phyloP scores from a whole-genome alignment of 1,140 invertebrate species.

The Nasonia longicornis region DNA sequence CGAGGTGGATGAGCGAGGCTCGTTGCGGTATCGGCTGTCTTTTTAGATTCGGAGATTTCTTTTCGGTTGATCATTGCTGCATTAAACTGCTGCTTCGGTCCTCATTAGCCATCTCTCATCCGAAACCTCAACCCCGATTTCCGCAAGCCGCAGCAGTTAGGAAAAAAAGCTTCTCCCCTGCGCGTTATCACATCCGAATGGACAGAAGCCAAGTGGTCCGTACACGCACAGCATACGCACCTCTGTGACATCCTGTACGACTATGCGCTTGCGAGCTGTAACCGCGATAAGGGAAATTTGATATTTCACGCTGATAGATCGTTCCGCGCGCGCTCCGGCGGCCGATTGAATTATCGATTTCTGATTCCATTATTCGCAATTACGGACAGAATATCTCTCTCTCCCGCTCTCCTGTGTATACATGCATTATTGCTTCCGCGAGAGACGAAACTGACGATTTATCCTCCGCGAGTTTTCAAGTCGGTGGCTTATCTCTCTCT shows the following conservation, averaged over 20 bases:
- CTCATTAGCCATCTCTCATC: background rate
- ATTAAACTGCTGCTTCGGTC: background rate
- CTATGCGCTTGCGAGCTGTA: conserved; percentile 14
- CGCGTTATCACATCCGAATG: conserved; percentile 49
- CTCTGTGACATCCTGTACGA: conserved; percentile 41
- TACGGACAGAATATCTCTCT: background rate
- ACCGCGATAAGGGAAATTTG: conserved; percentile 43
- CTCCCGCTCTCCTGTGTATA: no score
- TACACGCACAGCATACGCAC: conserved; percentile 24
- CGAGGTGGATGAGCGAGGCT: no score
- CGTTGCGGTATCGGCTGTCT: background rate
- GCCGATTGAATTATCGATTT: conserved; percentile 44
- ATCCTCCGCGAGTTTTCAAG: background rate
- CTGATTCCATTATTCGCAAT: conserved; percentile 42
- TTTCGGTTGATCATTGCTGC: no score
- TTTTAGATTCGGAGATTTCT: background rate
- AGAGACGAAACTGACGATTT: background rate
- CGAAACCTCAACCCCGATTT: background rate
- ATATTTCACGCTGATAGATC: conserved; percentile 47
- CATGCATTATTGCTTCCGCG: conserved; percentile 37
- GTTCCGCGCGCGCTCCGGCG: background rate
- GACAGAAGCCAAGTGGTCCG: conserved; percentile 37
- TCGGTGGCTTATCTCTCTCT: background rate
- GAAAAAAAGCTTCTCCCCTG: background rate
- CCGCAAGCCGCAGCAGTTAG: no score